phyloP scores from a whole-genome alignment of 2,797 vertebrate genomes.

The Melanotaenia boesemani region DNA sequence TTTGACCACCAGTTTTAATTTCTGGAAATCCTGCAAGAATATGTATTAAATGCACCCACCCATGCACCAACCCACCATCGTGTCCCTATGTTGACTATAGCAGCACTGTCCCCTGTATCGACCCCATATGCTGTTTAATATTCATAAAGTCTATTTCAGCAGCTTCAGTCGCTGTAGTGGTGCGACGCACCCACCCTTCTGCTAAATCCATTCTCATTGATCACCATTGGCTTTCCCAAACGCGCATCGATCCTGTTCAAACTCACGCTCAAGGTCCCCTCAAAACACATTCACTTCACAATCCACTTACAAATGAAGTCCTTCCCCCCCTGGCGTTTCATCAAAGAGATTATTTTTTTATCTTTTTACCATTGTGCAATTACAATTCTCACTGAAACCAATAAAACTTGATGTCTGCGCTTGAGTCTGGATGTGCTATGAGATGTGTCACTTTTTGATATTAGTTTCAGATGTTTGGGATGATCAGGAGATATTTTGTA shows the following conservation, averaged over 20 bases:
- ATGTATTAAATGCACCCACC: constrained; percentile 9
- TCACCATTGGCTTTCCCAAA: constrained; percentile 89
- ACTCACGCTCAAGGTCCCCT: constrained; percentile 87
- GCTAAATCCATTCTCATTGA: constrained; percentile 97
- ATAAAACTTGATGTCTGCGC: constrained; percentile 68
- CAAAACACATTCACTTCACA: constrained; percentile 72
- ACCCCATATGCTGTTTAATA: constrained; percentile 89
- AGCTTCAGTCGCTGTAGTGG: constrained; percentile 87
- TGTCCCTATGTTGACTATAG: constrained; percentile 62
- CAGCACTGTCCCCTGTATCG: constrained; percentile 82
- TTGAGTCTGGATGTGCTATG: constrained; percentile 46
- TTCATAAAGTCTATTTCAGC: constrained; percentile 96
- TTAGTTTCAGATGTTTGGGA: constrained; percentile 55
- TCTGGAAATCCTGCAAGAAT: constrained; percentile 18
- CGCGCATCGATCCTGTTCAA: constrained; percentile 85
- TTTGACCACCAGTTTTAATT: constrained; percentile 49
- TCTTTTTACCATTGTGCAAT: constrained; percentile 72
- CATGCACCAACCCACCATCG: constrained; percentile 32
- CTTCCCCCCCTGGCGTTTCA: constrained; percentile 46
- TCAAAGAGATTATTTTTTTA: constrained; percentile 67
- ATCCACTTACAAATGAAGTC: constrained; percentile 80
- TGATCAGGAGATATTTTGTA: constrained; percentile 2
- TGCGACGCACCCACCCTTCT: constrained; percentile 69
- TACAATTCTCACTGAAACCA: constrained; percentile 69
- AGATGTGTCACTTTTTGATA: constrained; percentile 62